Evolutionary conservation across 2,113 vertebrate species (phyloP), one percentile per base, ranked within the genome.

Genomic region (Paratilapia polleni): DNA sequence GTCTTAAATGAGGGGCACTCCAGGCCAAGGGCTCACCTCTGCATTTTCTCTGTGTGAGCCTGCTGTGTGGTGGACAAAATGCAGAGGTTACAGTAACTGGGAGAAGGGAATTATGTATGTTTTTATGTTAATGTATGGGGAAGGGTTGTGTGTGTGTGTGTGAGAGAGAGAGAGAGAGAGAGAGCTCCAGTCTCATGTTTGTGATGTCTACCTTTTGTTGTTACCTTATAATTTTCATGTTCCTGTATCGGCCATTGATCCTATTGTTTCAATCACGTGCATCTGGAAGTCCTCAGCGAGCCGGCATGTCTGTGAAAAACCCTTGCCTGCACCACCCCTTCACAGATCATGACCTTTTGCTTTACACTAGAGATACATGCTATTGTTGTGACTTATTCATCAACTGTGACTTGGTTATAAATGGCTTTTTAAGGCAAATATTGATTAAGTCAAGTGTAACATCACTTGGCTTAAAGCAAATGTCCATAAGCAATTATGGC

Each of bases 1-100:
- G 94, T 89, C 93, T 95, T 96, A 96, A 96, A 96, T 95, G 94
- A 95, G 94, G 95, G 95, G 94, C 94, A 95, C 94, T 95, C 93
- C 88, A 94, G 94, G 94, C 91, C 94, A 95, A 94, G 91, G 93
- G 94, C 94, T 95, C 92, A 95, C 93, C 94, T 94, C 94, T 89
- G 90, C 82, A 89, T 82, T 89, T 88, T 91, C 87, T 87, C 81
- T 89, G 57, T 81, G 84, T 81, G 81, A 24, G 78, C 89, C 84
- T n/a, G 73, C 86, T 85, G 82, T 62, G 83, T 54, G 56, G 63
- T 78, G 86, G 89, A 93, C 88, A 87, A 81, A 76, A n/a, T 84
- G 84, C 90, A 58, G 78, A 24, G 57, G 84, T 89, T 90, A 68
- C 74, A 89, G 75, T 28, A 77, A 52, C 19, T 62, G 75, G 57